Evolutionary conservation across 2,113 vertebrate species (phyloP).

Genomic region (Oplegnathus fasciatus): DNA sequence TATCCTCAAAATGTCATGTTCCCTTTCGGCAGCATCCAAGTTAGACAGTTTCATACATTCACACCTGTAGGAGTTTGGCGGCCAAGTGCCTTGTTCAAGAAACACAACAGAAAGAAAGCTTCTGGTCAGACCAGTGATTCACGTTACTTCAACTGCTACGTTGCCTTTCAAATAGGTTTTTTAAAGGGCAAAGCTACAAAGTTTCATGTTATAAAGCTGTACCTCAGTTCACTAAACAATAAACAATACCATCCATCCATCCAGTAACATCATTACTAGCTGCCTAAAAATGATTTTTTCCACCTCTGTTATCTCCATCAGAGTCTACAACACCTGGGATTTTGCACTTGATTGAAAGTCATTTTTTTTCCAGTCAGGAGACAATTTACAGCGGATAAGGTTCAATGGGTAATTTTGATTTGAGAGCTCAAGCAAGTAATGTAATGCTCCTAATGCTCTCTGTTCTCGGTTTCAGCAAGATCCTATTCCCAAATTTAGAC

Average conservation of each 20-base stretch:
- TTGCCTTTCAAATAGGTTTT: neutral
- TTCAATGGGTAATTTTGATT: slow-evolving; percentile 50
- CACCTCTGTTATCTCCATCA: neutral
- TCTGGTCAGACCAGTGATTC: neutral
- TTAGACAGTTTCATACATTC: neutral
- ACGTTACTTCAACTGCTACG: neutral
- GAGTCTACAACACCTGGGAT: slow-evolving; percentile 27
- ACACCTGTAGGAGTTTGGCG: neutral
- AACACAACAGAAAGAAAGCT: neutral
- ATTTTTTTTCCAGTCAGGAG: slow-evolving; percentile 36
- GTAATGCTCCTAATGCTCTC: slow-evolving; percentile 13
- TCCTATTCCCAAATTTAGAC: slow-evolving; percentile 26
- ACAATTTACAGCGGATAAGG: slow-evolving; percentile 45
- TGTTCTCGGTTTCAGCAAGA: neutral
- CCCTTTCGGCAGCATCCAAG: neutral
- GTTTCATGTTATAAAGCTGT: neutral
- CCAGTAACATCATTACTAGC: neutral
- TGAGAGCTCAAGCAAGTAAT: slow-evolving; percentile 39
- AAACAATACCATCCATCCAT: neutral
- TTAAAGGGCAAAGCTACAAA: neutral
- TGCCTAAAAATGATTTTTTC: slow-evolving; percentile 9
- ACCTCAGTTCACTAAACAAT: neutral
- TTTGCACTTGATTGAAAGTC: slow-evolving; percentile 36
- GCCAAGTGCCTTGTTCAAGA: neutral
- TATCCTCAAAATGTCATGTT: neutral